Percentiles rank a stretch among this genome's conserved stretches.
Conservation (phyloP, 2,888 invertebrate species). For the Epinotia brunnichana region DNA sequence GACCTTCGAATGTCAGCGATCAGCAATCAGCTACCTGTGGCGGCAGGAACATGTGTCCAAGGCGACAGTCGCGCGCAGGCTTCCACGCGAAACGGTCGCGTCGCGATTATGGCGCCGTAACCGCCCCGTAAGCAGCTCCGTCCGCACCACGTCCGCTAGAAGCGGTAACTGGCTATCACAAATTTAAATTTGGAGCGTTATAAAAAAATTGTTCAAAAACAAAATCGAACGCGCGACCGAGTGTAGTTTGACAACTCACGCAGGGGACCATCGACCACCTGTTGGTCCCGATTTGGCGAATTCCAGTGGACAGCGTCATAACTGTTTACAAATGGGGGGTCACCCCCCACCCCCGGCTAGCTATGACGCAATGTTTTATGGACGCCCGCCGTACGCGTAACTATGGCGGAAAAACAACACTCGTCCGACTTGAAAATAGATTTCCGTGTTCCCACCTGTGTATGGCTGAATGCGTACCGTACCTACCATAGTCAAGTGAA, state of each 20-base stretch:
- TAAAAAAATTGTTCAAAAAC: slow-evolving; percentile 49
- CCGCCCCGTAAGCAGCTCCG: slow-evolving; percentile 62
- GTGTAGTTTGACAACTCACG: slow-evolving; percentile 43
- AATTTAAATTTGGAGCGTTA: slow-evolving; percentile 44
- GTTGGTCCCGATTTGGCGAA: slow-evolving; percentile 75
- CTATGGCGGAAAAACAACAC: slow-evolving; percentile 80
- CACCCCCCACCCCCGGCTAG: slow-evolving; percentile 64
- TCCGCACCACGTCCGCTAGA: slow-evolving; percentile 50
- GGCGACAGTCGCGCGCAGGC: slow-evolving; percentile 81
- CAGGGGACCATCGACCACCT: slow-evolving; percentile 65
- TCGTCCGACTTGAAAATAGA: slow-evolving; percentile 74
- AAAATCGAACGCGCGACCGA: slow-evolving; percentile 35
- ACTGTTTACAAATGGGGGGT: slow-evolving; percentile 80
- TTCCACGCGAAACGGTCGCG: slow-evolving; percentile 77
- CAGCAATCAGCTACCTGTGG: slow-evolving; percentile 76
- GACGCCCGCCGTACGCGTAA: slow-evolving; percentile 71
- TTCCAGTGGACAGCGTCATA: slow-evolving; percentile 74
- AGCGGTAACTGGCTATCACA: slow-evolving; percentile 52
- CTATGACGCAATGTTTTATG: slow-evolving; percentile 79
- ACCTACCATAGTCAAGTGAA: slow-evolving; percentile 48
- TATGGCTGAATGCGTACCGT: slow-evolving; percentile 61
- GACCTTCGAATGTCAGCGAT: slow-evolving; percentile 55
- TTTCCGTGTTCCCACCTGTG: slow-evolving; percentile 73
- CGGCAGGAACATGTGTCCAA: slow-evolving; percentile 66
- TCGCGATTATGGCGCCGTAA: slow-evolving; percentile 63